Percentiles rank a stretch among this genome's conserved stretches.
Evolutionary conservation across 2,888 invertebrate genomes (phyloP).

Genomic region (Lacanobia oleracea): DNA sequence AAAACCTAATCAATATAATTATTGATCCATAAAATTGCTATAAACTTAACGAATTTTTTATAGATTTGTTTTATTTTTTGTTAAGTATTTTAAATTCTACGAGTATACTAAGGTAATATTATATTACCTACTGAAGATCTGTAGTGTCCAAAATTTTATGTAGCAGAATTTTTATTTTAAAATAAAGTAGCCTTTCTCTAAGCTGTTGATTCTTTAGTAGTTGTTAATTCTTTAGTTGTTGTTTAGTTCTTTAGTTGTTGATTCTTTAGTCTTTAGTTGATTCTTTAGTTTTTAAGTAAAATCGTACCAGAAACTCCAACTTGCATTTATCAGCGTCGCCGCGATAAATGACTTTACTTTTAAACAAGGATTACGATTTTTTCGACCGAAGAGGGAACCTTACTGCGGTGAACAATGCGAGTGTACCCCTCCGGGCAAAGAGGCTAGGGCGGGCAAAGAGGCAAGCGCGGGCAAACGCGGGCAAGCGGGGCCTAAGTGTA

Average conservation of each 20-base stretch:
- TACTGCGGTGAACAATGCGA: slow-evolving; percentile 59
- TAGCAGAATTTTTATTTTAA: no score
- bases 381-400: slow-evolving; percentile 46
- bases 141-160: not conserved
- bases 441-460: slow-evolving; percentile 3
- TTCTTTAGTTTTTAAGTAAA: not conserved
- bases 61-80: not conserved
- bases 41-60: slow-evolving; percentile 16
- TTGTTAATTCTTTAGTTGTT: no score
- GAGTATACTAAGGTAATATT: no score
- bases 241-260: no score
- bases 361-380: slow-evolving; percentile 76
- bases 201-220: no score
- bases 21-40: slow-evolving; percentile 30
- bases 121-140: not conserved
- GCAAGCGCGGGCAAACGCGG: not conserved
- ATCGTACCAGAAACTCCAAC: not conserved
- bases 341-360: slow-evolving; percentile 82
- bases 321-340: slow-evolving; percentile 28
- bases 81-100: slow-evolving; percentile 4
- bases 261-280: no score
- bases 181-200: no score
- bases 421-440: slow-evolving; percentile 21
- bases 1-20: slow-evolving; percentile 34
- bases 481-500: slow-evolving; percentile 26